Percentiles rank a stretch among this genome's conserved stretches.
Evolutionary conservation across 2,113 vertebrate genomes (phyloP).

Genomic region (Lamprologus callipterus): DNA sequence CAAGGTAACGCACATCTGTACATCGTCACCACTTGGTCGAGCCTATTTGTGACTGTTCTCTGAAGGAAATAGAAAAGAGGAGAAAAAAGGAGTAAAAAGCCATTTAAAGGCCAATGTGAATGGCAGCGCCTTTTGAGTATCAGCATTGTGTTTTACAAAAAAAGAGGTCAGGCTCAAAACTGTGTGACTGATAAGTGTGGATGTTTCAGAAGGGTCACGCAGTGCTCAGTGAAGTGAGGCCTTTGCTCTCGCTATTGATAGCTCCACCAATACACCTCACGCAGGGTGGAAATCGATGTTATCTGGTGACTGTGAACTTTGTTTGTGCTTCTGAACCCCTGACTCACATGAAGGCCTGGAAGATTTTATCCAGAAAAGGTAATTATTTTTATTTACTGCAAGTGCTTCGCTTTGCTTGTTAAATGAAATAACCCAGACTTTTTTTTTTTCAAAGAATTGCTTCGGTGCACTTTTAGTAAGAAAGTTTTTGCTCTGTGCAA

Average conservation of each 20-base stretch:
- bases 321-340: background rate
- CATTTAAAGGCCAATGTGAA: constrained; percentile 62
- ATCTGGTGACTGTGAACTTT: constrained; percentile 19
- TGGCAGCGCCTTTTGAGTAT: constrained; percentile 38
- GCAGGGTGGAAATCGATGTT: constrained; percentile 25
- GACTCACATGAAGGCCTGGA: background rate
- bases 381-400: background rate
- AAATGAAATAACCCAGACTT: background rate
- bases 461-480: background rate
- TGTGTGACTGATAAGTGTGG: constrained; percentile 23
- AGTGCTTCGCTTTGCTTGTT: background rate
- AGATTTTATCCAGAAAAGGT: background rate
- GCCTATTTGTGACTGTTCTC: constrained; percentile 7
- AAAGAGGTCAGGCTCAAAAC: constrained; percentile 19
- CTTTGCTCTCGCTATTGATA: constrained; percentile 34
- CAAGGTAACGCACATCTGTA: background rate
- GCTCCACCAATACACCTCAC: constrained; percentile 16
- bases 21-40: background rate
- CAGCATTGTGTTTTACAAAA: constrained; percentile 31
- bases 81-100: constrained; percentile 43
- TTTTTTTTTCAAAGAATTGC: background rate
- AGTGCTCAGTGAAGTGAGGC: constrained; percentile 17
- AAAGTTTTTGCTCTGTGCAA: background rate
- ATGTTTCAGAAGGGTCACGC: constrained; percentile 30
- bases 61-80: constrained; percentile 14